Base-by-base conservation (phyloP, 1,140 invertebrate genomes). In the Bradynema listronoti region DNA sequence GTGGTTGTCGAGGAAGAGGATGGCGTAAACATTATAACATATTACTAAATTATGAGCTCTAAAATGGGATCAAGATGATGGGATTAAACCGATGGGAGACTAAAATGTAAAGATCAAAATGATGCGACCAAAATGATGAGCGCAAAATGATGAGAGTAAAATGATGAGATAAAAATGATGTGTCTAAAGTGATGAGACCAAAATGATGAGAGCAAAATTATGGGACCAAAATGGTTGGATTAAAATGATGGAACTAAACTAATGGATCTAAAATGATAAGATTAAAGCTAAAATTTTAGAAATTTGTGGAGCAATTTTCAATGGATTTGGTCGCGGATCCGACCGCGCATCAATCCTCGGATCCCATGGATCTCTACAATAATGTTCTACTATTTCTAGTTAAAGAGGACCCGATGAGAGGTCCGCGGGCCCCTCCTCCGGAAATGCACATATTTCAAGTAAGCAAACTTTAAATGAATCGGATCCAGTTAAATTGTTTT, bases 381-480 rank as follows among this genome's bases (percentile, higher is more conserved):
- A 98, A 98, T 79, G 91, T 98, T 71, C 82, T 98, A 66, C 87
- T 97, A 22, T 98, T 97, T 80, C 90, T 93, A 57, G 90, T 97
- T 30, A 78, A 78, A 30, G 77, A 80, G 45, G 84, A 85, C 66
- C 84, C 85, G 33, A 79, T 59, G 43, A 71, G 50, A 73, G 51
- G 80, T 75, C 34, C 75, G 78, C 41, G 71, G 66, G 25, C 33
- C 78, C 72, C 71, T 82, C 75, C 66, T 75, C 85, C 89, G 1
- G 93, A 98, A 82, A 94, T 98, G 87, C 94, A 98, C 81, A 97
- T 98, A 78, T 98, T 98, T 81, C 93, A 97, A 83, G 71, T 73
- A 62, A 41, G 30, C 4, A 54, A 65, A 60, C 4, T 22, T 9
- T 63, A 19, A 1, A 7, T 4, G 16, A 11, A 7, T 55, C 30